Conservation (phyloP, 2,797 vertebrate species). For the Enteromius mattozi region DNA sequence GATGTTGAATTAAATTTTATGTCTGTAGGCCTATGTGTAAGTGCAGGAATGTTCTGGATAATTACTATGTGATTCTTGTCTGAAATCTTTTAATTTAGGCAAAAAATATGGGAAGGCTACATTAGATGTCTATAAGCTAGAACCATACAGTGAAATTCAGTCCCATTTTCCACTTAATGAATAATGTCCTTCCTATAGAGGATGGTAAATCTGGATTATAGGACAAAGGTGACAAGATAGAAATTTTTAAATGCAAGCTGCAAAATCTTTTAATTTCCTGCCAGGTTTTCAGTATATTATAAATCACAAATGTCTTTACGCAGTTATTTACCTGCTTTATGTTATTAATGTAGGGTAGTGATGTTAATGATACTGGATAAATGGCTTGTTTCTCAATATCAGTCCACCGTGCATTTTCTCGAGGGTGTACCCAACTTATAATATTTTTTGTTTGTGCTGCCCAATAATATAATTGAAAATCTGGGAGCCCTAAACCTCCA, state of each 20-base stretch:
- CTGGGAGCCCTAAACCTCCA: not conserved
- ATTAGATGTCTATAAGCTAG: no score
- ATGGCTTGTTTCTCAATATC: not conserved
- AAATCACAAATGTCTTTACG: not conserved
- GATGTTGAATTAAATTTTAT: no score
- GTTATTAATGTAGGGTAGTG: not conserved
- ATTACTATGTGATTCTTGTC: no score
- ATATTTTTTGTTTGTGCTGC: not conserved
- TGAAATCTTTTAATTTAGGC: no score
- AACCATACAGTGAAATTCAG: no score
- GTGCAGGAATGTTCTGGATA: no score
- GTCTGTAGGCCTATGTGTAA: no score
- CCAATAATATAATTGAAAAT: constrained; percentile 17
- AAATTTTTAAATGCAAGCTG: not conserved
- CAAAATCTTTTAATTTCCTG: not conserved
- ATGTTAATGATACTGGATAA: not conserved
- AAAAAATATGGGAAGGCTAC: no score
- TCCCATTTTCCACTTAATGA: not conserved
- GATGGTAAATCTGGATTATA: not conserved
- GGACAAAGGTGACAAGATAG: not conserved
- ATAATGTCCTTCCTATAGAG: not conserved
- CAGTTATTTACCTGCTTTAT: not conserved
- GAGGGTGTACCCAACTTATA: not conserved
- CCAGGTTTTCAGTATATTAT: not conserved
- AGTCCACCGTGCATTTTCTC: not conserved